These are phyloP conservation scores for Nephrocerus scutellatus DNA, from an alignment of 2,888 invertebrate species.

Conservation along the genomic window DNA sequence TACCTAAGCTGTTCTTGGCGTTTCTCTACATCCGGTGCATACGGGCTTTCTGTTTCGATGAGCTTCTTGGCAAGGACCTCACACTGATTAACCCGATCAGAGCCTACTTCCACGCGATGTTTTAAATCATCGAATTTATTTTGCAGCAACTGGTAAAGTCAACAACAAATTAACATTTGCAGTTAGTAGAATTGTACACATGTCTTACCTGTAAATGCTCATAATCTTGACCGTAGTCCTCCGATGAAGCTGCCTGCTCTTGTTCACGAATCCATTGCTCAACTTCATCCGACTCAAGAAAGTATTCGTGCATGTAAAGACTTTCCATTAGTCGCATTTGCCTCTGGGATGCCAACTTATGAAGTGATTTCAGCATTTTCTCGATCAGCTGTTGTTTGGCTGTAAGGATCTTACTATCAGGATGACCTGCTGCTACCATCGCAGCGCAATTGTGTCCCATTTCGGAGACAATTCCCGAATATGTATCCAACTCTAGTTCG, in stretches of 20 bases:
- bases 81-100: slow-evolving; percentile 84
- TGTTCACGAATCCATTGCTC: slow-evolving; percentile 91
- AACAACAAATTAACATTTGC: neutral
- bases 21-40: slow-evolving; percentile 76
- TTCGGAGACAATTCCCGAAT: slow-evolving; percentile 83
- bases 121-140: slow-evolving; percentile 91
- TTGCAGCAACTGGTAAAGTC: slow-evolving; percentile 60
- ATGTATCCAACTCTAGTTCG: slow-evolving; percentile 84
- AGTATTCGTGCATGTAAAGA: slow-evolving; percentile 83
- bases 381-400: slow-evolving; percentile 69
- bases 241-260: slow-evolving; percentile 78
- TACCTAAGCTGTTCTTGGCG: slow-evolving; percentile 82
- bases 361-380: slow-evolving; percentile 71
- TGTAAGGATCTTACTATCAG: slow-evolving; percentile 73
- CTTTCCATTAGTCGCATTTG: slow-evolving; percentile 86
- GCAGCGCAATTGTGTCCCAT: slow-evolving; percentile 81
- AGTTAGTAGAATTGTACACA: too few species aligned
- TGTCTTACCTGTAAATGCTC: slow-evolving; percentile 75
- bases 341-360: slow-evolving; percentile 69
- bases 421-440: slow-evolving; percentile 75
- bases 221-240: slow-evolving; percentile 92
- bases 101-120: slow-evolving; percentile 81
- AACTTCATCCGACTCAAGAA: slow-evolving; percentile 81
- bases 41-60: slow-evolving; percentile 76
- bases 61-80: slow-evolving; percentile 85